Evolutionary conservation across 2,113 vertebrate species (phyloP), one percentile per base, ranked within the genome.

Genomic region (Cynoglossus semilaevis): DNA sequence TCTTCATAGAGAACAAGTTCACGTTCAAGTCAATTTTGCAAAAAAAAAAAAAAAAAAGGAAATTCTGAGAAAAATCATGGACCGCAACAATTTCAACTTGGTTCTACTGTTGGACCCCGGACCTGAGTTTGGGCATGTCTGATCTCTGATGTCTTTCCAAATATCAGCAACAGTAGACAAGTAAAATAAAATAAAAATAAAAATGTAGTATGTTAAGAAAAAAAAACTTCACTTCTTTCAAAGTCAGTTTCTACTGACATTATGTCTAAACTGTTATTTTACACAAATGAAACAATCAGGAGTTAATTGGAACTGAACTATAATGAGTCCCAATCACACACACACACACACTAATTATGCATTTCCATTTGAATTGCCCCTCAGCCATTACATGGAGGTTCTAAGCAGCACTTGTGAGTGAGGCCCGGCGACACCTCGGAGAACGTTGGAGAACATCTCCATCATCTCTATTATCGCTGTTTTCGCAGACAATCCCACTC

Each of bases 401-500:
- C 79, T 49, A 51, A 50, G 29, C 53, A 57, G 45, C 52, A 46
- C 53, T 56, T 19, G 48, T 67, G 45, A 58, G 49, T 51, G 54
- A 49, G 46, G 52, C 42, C 22, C 38, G 68, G 66, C 76, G 36
- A 48, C 68, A 74, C 67, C 72, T 70, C 37, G 12, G 76, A 75
- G 73, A 76, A 74, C 55, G 64, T 35, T 1, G 13, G 57, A 58
- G 82, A 29, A 29, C 22, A 80, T 76, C 77, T 76, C 58, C 4
- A 35, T 42, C 76, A 81, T 84, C 76, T 76, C 68, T 22, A 74
- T 81, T 67, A 77, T 75, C 41, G 6, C 50, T 9, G 37, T 69
- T 65, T 82, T 82, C 74, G 49, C 52, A 44, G 57, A 81, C 74
- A 84, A 79, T 83, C 67, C 68, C 67, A 69, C 68, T 67, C 69